Conservation (phyloP, 37 sponge, comb jelly and placozoan species). For the Hexactinellida sp. region DNA sequence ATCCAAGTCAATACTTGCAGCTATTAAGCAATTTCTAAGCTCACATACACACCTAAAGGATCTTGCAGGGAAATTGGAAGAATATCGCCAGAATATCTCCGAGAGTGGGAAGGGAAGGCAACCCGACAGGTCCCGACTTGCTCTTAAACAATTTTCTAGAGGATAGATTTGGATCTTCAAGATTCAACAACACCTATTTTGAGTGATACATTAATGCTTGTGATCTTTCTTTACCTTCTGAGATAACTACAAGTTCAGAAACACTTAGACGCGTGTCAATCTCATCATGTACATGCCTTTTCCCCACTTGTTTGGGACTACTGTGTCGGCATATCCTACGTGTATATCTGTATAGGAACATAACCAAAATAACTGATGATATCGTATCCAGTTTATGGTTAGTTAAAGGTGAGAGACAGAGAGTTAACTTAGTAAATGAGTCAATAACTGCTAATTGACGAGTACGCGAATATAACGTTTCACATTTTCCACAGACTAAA, state of each 20-base stretch:
- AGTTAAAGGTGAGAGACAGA: background rate
- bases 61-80: constrained; percentile 8
- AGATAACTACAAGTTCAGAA: background rate
- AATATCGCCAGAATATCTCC: background rate
- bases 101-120: background rate
- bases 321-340: background rate
- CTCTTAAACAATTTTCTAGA: constrained; percentile 5
- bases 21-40: background rate
- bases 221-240: constrained; percentile 5
- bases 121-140: background rate
- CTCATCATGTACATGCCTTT: background rate
- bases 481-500: background rate
- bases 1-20: constrained; percentile 1
- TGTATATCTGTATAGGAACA: background rate
- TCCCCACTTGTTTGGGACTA: background rate
- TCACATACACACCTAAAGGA: background rate
- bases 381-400: background rate
- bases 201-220: constrained; percentile 15
- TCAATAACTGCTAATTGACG: background rate
- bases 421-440: background rate
- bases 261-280: background rate
- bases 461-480: background rate
- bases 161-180: background rate
- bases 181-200: background rate
- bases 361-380: background rate